Evolutionary conservation across 2,797 vertebrate species (phyloP).

Genomic region (Chiloscyllium punctatum): DNA sequence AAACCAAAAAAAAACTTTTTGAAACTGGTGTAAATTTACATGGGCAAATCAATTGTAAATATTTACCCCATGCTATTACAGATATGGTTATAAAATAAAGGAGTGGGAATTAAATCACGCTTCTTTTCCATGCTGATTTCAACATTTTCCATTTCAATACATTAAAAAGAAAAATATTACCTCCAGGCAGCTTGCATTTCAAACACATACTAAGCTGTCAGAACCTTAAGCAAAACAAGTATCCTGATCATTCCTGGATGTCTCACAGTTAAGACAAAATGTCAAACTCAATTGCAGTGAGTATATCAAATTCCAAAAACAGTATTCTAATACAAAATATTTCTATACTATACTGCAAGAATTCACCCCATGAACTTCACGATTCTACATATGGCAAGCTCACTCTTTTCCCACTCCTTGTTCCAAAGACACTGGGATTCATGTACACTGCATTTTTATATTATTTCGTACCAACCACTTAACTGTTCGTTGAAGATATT

Average conservation of each 20-base stretch:
- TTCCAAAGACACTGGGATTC: not conserved
- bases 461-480: not conserved
- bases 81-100: not conserved
- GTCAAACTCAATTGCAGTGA: not conserved
- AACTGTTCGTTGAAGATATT: not conserved
- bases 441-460: not conserved
- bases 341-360: not conserved
- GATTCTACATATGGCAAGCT: not conserved
- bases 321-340: not conserved
- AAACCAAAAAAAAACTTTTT: not conserved
- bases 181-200: not conserved
- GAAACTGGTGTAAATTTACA: not conserved
- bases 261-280: not conserved
- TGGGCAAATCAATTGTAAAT: not conserved
- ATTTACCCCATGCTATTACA: not conserved
- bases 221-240: not conserved
- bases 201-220: not conserved
- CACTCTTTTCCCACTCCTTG: not conserved
- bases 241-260: not conserved
- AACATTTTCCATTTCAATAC: not conserved
- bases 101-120: not conserved
- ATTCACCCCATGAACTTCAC: not conserved
- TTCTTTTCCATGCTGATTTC: not conserved
- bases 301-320: not conserved
- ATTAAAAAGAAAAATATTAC: not conserved